phyloP scores from a whole-genome alignment of 2,888 invertebrate genomes.

The Melieria omissa region DNA sequence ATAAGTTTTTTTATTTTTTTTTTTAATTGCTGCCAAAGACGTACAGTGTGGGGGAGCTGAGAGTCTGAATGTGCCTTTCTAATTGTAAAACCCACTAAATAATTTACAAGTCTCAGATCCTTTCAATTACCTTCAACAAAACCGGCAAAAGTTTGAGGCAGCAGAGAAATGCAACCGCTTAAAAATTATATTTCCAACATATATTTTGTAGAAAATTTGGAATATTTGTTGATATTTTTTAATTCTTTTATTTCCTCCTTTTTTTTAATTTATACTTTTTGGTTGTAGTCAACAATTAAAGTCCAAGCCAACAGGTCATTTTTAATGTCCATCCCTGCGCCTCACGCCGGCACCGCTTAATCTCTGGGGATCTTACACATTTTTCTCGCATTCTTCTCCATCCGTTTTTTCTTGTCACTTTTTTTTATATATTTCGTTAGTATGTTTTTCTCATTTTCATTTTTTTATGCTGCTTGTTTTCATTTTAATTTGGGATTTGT shows the following conservation, averaged over 20 bases:
- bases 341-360: background rate
- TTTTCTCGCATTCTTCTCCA: constrained; percentile 33
- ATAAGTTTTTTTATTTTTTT: too few relatives aligned
- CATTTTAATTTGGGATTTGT: constrained; percentile 50
- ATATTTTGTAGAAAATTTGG: background rate
- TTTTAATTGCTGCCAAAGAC: too few relatives aligned
- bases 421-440: constrained; percentile 39
- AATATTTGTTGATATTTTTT: background rate
- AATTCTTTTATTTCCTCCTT: background rate
- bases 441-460: constrained; percentile 45
- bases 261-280: constrained; percentile 49
- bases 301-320: constrained; percentile 53
- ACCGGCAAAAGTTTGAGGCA: background rate
- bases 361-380: constrained; percentile 29
- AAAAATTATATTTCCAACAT: background rate
- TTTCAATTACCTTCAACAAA: background rate
- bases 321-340: constrained; percentile 34
- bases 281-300: constrained; percentile 36
- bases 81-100: too few relatives aligned
- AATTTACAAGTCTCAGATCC: too few relatives aligned
- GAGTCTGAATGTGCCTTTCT: too few relatives aligned
- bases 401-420: constrained; percentile 25
- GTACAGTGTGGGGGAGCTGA: too few relatives aligned
- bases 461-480: constrained; percentile 35
- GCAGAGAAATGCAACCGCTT: background rate